Evolutionary conservation across 2,888 invertebrate genomes (phyloP), one percentile per base, ranked within the genome.

Genomic region (Sinotaia quadrata): DNA sequence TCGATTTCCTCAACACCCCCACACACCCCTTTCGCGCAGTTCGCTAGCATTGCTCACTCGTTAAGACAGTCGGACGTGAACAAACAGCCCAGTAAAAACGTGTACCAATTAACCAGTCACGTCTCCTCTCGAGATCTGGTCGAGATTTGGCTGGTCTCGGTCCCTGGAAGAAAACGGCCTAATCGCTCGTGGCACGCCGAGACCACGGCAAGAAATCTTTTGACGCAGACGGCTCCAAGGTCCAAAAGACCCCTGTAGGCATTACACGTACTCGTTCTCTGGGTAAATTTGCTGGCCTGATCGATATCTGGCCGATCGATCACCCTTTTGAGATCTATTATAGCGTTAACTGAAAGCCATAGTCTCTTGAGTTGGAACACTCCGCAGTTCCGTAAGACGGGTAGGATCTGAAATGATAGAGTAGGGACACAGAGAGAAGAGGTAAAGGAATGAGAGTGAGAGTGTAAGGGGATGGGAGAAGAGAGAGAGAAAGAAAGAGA

Each of bases 141-240:
- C 47, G 47, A 47, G 47, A 47, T 47, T 47, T 47, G 47, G 47
- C 24, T 47, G 47, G 21, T n/a, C 47, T n/a, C 47, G 47, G 47
- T n/a, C 47, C 47, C 21, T 47, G 47, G n/a, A n/a, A 47, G 47
- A n/a, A n/a, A 21, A 21, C 47, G 47, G 24, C 24, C 47, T 47
- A 47, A 47, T 47, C 47, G 24, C 47, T 47, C 47, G 47, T 21
- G 18, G 47, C 47, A 24, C 47, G 47, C 47, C 8, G 47, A 47
- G 47, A 21, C 47, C 47, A 47, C 18, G 47, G n/a, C n/a, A n/a
- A n/a, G n/a, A n/a, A n/a, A n/a, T n/a, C n/a, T n/a, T n/a, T n/a
- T n/a, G n/a, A n/a, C n/a, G n/a, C n/a, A n/a, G n/a, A n/a, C n/a
- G n/a, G n/a, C n/a, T n/a, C n/a, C n/a, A n/a, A n/a, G n/a, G n/a